Evolutionary conservation across 2,113 vertebrate species (phyloP).

Genomic region (Orthochromis malagaraziensis): DNA sequence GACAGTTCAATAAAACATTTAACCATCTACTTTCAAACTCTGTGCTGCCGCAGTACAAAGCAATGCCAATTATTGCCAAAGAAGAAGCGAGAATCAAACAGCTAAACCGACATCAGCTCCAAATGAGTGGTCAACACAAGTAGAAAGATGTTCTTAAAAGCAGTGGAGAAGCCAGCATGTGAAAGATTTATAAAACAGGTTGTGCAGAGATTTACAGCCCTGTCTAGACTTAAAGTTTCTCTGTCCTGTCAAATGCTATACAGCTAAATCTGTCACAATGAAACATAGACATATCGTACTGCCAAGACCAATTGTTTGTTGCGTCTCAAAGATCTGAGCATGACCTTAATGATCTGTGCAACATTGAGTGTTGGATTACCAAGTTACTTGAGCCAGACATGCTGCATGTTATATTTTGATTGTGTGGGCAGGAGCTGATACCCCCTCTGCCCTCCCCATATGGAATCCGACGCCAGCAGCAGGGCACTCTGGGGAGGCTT

Average conservation of each 20-base stretch:
- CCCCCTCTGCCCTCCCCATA: conserved; percentile 34
- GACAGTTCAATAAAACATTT: background rate
- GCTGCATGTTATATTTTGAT: conserved; percentile 64
- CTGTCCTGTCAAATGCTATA: conserved; percentile 18
- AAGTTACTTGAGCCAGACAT: conserved; percentile 31
- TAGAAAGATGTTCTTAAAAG: background rate
- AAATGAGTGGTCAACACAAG: conserved; percentile 21
- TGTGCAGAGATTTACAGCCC: background rate
- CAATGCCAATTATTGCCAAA: conserved; percentile 23
- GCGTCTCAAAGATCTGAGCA: conserved; percentile 36
- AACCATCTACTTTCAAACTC: background rate
- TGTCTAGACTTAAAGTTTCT: conserved; percentile 22
- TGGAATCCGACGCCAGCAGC: conserved; percentile 58
- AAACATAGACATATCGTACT: background rate
- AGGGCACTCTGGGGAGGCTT: conserved; percentile 52
- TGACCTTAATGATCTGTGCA: conserved; percentile 56
- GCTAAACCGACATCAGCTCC: background rate
- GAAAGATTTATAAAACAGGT: conserved; percentile 12
- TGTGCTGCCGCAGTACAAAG: background rate
- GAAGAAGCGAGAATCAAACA: conserved; percentile 4
- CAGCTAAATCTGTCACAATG: conserved; percentile 16
- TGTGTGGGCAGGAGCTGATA: conserved; percentile 63
- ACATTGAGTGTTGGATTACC: conserved; percentile 33
- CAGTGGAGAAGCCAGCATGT: background rate
- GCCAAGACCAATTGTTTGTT: conserved; percentile 38